A percentile compares a stretch with the other conserved stretches of the same genome.
These are phyloP conservation scores for Nezara viridula DNA, from an alignment of 2,888 invertebrate species.

Conservation along the genomic window DNA sequence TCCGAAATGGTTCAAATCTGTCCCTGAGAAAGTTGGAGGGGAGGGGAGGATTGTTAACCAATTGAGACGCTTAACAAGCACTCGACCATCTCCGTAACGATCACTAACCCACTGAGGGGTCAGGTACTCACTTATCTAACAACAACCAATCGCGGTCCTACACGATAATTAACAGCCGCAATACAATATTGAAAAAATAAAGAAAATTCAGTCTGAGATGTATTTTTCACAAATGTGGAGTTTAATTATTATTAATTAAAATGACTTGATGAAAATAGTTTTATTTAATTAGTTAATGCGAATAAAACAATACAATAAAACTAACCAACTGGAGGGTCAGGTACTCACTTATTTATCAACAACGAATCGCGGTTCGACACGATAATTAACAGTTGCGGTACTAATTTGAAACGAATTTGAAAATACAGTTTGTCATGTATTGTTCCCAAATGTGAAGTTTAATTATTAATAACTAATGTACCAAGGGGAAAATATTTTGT, in stretches of 20 bases:
- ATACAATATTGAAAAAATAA: too few relatives aligned
- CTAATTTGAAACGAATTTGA: too few relatives aligned
- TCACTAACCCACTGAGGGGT: slow-evolving; percentile 5
- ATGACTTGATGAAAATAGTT: too few relatives aligned
- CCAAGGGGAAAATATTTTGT: too few relatives aligned
- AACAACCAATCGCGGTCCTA: neutral
- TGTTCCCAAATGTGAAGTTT: too few relatives aligned
- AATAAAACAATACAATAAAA: neutral
- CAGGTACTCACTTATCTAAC: slow-evolving; percentile 13
- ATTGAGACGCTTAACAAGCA: slow-evolving; percentile 11
- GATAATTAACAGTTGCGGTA: neutral
- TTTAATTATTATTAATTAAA: too few relatives aligned
- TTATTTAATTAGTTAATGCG: too few relatives aligned
- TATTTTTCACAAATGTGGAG: too few relatives aligned
- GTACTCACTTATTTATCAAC: slow-evolving; percentile 6
- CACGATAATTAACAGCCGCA: neutral
- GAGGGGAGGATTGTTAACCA: slow-evolving; percentile 19
- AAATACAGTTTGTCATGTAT: too few relatives aligned
- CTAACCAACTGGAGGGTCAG: slow-evolving; percentile 9
- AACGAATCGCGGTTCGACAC: neutral
- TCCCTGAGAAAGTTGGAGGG: neutral
- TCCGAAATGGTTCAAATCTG: slow-evolving; percentile 2
- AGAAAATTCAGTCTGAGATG: too few relatives aligned
- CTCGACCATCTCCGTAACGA: neutral
- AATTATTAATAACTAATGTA: too few relatives aligned